A percentile compares a stretch with the other conserved stretches of the same genome.
These are phyloP conservation scores for Spilogale gracilis DNA, from an alignment of 2,113 vertebrate genomes.

Conservation along the genomic window DNA sequence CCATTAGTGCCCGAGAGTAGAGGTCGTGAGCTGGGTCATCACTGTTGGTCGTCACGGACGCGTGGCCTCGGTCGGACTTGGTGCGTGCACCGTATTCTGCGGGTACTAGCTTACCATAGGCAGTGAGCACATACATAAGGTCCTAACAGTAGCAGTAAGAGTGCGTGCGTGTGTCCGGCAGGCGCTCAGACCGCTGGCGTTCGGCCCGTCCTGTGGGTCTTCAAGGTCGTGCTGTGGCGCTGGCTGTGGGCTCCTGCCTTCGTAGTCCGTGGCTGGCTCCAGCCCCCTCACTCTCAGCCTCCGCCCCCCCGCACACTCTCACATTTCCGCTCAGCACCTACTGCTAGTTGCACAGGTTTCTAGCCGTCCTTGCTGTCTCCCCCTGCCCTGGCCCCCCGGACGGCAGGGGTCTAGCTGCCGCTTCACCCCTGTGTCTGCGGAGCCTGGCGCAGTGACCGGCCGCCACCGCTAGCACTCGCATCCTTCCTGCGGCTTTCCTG, in stretches of 20 bases:
- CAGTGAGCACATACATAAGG: too few species aligned
- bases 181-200: too few species aligned
- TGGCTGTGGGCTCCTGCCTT: background rate
- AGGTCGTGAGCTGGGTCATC: background rate
- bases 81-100: too few species aligned
- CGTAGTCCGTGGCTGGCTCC: too few species aligned
- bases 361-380: background rate
- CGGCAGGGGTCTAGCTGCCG: rapidly evolving
- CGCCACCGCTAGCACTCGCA: rapidly evolving
- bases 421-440: background rate
- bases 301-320: background rate
- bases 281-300: background rate
- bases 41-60: too few species aligned
- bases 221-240: background rate
- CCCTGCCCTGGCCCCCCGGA: rapidly evolving
- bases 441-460: background rate
- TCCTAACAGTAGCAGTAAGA: background rate
- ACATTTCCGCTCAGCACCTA: background rate
- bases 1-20: background rate
- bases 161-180: rapidly evolving
- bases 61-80: too few species aligned
- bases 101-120: rapidly evolving
- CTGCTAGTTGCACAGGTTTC: rapidly evolving
- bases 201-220: background rate
- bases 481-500: background rate